These are phyloP conservation scores for Anguilla japonica DNA, from an alignment of 2,113 vertebrate genomes.

Conservation along the genomic window DNA sequence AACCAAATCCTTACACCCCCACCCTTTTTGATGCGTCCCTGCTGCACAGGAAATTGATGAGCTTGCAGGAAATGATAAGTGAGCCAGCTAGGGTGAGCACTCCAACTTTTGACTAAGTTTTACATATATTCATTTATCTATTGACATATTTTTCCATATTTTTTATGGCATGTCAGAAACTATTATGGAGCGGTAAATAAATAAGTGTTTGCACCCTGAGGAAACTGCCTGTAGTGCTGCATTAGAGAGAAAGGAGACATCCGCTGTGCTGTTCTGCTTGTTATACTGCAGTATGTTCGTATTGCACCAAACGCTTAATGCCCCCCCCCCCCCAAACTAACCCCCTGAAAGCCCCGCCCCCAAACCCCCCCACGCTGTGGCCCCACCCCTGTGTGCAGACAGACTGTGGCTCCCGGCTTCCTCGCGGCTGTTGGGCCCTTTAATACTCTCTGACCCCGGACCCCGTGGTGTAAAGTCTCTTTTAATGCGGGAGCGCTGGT, in stretches of 20 bases:
- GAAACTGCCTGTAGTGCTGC: not conserved
- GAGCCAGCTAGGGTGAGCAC: conserved; percentile 50
- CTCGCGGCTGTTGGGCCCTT: conserved; percentile 18
- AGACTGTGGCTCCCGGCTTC: not conserved
- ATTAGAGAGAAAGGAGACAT: not conserved
- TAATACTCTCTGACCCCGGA: conserved; percentile 47
- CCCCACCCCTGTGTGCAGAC: not conserved
- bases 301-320: not conserved
- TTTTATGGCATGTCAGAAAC: conserved; percentile 35
- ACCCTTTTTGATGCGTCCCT: conserved; percentile 42
- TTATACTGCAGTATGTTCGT: not conserved
- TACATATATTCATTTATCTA: conserved; percentile 45
- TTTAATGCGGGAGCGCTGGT: conserved; percentile 60
- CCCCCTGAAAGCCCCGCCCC: not conserved
- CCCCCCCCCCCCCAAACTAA: not conserved
- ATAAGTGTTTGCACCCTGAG: conserved; percentile 36
- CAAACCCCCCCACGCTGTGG: not conserved
- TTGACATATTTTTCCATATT: conserved; percentile 41
- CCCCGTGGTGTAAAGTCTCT: conserved; percentile 66
- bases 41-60: conserved; percentile 48
- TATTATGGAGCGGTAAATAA: conserved; percentile 56
- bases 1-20: conserved; percentile 48
- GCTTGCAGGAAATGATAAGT: conserved; percentile 52
- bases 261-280: not conserved
- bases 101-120: conserved; percentile 30